Evolutionary conservation across 2,797 vertebrate species (phyloP).

Genomic region (Molossus molossus): DNA sequence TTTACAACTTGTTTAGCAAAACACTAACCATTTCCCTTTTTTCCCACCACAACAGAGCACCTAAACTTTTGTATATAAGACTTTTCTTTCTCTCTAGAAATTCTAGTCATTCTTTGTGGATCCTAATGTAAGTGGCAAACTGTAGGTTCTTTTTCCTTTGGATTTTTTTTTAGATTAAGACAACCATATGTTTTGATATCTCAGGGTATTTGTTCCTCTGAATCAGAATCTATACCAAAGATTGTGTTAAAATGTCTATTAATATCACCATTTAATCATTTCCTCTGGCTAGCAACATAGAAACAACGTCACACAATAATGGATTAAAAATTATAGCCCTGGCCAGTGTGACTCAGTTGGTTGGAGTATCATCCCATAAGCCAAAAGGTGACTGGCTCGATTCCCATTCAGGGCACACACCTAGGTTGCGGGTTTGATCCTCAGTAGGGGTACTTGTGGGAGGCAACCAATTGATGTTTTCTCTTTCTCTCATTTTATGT

Average conservation of each 20-base stretch:
- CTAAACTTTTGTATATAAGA: neutral
- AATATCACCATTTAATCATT: conserved; percentile 59
- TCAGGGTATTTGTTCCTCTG: neutral
- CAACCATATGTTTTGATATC: conserved; percentile 63
- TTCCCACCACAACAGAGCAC: neutral
- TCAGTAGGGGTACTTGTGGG: too few species aligned
- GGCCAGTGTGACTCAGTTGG: too few species aligned
- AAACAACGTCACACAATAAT: conserved; percentile 59
- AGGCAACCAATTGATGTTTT: too few species aligned
- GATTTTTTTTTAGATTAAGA: conserved; percentile 61
- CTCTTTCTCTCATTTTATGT: too few species aligned
- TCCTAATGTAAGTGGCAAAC: neutral
- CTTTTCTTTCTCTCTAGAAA: neutral
- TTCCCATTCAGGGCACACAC: too few species aligned
- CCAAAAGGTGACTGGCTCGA: too few species aligned
- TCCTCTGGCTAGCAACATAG: conserved; percentile 60
- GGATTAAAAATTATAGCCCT: neutral
- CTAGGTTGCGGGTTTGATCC: too few species aligned
- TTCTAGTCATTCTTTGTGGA: neutral
- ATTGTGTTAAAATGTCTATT: conserved; percentile 55
- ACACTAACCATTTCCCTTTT: neutral
- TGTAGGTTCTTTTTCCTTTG: neutral
- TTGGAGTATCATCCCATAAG: too few species aligned
- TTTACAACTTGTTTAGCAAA: conserved; percentile 5
- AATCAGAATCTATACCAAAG: conserved; percentile 2